These are phyloP conservation scores for Celastrina argiolus DNA, from an alignment of 2,888 invertebrate species.

Conservation along the genomic window DNA sequence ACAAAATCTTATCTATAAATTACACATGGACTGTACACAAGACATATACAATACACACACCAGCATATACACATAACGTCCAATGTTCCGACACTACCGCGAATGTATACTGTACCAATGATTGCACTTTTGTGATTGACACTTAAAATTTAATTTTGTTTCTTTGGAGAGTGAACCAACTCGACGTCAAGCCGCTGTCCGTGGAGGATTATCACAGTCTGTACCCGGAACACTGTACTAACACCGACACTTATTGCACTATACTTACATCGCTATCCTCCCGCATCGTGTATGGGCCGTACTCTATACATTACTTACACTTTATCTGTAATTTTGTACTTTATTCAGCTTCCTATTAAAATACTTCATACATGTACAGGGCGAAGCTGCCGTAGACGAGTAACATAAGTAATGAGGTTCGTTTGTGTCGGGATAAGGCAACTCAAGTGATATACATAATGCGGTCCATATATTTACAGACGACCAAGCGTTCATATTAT, in stretches of 20 bases:
- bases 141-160: conserved; percentile 51
- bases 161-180: conserved; percentile 67
- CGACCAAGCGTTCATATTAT: conserved; percentile 48
- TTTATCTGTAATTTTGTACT: conserved; percentile 73
- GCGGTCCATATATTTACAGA: conserved; percentile 45
- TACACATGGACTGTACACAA: conserved; percentile 54
- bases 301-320: conserved; percentile 56
- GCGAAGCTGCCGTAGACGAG: conserved; percentile 30
- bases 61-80: conserved; percentile 61
- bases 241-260: conserved; percentile 66
- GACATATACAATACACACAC: conserved; percentile 31
- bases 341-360: conserved; percentile 50
- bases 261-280: conserved; percentile 63
- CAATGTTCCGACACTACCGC: conserved; percentile 49
- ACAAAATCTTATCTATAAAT: conserved; percentile 46
- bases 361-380: conserved; percentile 45
- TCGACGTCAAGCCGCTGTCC: conserved; percentile 45
- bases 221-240: conserved; percentile 30
- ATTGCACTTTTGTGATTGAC: conserved; percentile 62
- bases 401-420: conserved; percentile 29
- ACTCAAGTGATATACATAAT: conserved; percentile 47
- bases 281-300: conserved; percentile 41
- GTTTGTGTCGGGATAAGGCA: conserved; percentile 53
- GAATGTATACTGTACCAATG: conserved; percentile 46
- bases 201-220: conserved; percentile 51